Evolutionary conservation across 2,113 vertebrate genomes (phyloP).

Genomic region (Chlamydotis undulata): DNA sequence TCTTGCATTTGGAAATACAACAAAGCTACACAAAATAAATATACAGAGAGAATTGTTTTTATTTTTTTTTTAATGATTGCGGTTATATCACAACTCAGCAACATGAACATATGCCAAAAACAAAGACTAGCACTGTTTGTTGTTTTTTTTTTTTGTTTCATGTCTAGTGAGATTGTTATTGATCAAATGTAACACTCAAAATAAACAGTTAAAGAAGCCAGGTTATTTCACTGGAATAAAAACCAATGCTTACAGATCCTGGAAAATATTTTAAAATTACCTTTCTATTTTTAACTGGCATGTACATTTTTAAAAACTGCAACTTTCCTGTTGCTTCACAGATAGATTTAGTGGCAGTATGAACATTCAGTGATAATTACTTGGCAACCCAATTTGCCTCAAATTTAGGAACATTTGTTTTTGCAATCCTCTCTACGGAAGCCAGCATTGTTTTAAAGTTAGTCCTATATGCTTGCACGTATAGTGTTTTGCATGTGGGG

Average conservation of each 20-base stretch:
- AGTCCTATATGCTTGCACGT: not conserved
- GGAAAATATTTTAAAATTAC: not conserved
- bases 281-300: not conserved
- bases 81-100: not conserved
- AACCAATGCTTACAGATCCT: not conserved
- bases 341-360: not conserved
- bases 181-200: not conserved
- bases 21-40: not conserved
- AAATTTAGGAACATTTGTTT: not conserved
- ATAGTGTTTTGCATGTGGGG: not conserved
- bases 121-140: not conserved
- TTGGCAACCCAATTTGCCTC: not conserved
- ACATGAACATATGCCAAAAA: not conserved
- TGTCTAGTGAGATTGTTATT: not conserved
- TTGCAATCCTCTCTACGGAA: not conserved
- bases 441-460: not conserved
- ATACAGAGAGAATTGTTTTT: not conserved
- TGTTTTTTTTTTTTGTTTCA: not conserved
- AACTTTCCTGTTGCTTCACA: not conserved
- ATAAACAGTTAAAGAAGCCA: not conserved
- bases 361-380: not conserved
- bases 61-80: not conserved
- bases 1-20: not conserved
- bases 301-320: not conserved
- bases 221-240: not conserved